Base-by-base conservation (phyloP, 1,140 invertebrate species). In the Argopecten irradians region DNA sequence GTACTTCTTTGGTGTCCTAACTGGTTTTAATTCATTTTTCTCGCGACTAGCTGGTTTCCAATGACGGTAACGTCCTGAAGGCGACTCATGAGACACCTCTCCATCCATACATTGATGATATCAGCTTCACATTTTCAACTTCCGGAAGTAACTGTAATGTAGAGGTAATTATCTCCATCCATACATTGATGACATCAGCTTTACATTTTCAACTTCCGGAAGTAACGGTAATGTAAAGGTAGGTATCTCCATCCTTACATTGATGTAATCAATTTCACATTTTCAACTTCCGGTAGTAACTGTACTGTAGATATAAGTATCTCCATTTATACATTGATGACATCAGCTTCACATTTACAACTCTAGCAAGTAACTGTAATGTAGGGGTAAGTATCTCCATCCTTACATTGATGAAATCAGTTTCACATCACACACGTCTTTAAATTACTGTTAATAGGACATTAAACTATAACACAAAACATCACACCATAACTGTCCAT, bases 1-100 rank as follows among this genome's bases (percentile, higher is more conserved):
- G n/a, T n/a, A n/a, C n/a, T n/a, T n/a, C n/a, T n/a, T n/a, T n/a
- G n/a, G n/a, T n/a, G n/a, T n/a, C n/a, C n/a, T n/a, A n/a, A n/a
- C n/a, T n/a, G n/a, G n/a, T n/a, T n/a, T n/a, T n/a, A n/a, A n/a
- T n/a, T n/a, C n/a, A n/a, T n/a, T n/a, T n/a, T n/a, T n/a, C n/a
- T n/a, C n/a, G n/a, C n/a, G n/a, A n/a, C 13, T 28, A 71, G 55
- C 22, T 71, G 22, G 55, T 71, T 28, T 71, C 55, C n/a, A 71
- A 11, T 28, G 55, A 71, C 16, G 84, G 16, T 32, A 41, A 34
- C 1, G 90, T 91, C 16, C 91, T 95, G 32, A 92, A 94, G 85
- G 95, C 92, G 82, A 95, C 93, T 0, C 95, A 95, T 87, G 93
- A 92, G 33, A 95, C 95, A 9, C 95, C 95, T 13, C 89, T 93